Evolutionary conservation across 2,888 invertebrate species (phyloP), one percentile per base, ranked within the genome.

Genomic region (Xestoiulus laeticollis): DNA sequence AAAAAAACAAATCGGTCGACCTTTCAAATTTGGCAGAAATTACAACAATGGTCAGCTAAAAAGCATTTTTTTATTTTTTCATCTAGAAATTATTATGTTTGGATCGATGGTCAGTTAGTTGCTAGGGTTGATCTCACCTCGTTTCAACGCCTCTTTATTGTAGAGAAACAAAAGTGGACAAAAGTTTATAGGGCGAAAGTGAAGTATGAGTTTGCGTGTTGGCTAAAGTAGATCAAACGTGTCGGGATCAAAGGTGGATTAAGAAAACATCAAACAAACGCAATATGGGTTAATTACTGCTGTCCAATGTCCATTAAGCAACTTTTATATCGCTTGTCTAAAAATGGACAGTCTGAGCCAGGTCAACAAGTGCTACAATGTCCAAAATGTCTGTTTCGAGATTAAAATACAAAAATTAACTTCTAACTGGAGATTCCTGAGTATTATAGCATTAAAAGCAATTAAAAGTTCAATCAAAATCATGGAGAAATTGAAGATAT

Each of bases 211-310:
- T 59, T 38, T 6, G 59, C 22, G 3, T 59, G 68, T 68, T 26
- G n/a, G 8, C 22, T 12, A 22, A 68, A 68, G 68, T 68, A 68
- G 68, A 68, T 68, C 68, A 68, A 68, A 68, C 68, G 68, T 68
- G 68, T 68, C 68, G 68, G 68, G 68, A 68, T 68, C 26, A 68
- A 68, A 68, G 68, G 22, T 68, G 68, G 68, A 68, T 68, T 68
- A 68, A 68, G 68, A 26, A n/a, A n/a, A 68, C 26, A 26, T 68
- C 68, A 26, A 68, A 68, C 26, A 68, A 68, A 5, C 68, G 10
- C 8, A 68, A 68, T 12, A n/a, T 68, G 68, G 68, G 68, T 68
- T 68, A 68, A 68, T 68, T 68, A 68, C 68, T 68, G 68, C 26
- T 68, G 22, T 22, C 68, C 68, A 68, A 8, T 22, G 68, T 26